These are phyloP conservation scores for Chionoecetes opilio DNA, from an alignment of 1,140 invertebrate genomes.

Conservation along the genomic window DNA sequence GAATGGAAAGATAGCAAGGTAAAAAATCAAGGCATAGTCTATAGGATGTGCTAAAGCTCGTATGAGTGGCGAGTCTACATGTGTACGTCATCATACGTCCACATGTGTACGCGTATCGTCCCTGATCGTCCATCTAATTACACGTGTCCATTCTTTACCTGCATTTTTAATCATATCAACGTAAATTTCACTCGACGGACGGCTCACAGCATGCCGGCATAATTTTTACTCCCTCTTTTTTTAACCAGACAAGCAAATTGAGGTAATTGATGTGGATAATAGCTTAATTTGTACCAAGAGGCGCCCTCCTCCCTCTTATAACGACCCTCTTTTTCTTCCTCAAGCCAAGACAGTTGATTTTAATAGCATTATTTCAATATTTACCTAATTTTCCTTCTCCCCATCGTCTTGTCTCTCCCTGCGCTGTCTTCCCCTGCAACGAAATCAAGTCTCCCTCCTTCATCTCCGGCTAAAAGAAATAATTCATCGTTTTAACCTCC, in stretches of 20 bases:
- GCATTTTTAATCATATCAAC: background rate
- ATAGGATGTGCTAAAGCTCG: too few species aligned
- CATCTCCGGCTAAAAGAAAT: background rate
- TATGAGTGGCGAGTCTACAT: background rate
- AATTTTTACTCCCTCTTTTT: slow-evolving; percentile 6
- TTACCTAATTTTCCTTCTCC: background rate
- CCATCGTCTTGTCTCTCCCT: background rate
- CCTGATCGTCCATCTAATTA: background rate
- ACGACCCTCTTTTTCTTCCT: background rate
- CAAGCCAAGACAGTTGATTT: background rate
- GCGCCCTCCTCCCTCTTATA: slow-evolving; percentile 6
- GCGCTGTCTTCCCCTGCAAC: background rate
- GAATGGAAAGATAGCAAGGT: background rate
- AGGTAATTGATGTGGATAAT: slow-evolving; percentile 30
- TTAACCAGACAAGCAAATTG: slow-evolving; percentile 17
- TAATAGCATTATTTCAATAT: slow-evolving; percentile 23
- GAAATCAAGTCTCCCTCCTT: background rate
- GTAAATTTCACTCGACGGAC: slow-evolving; percentile 8
- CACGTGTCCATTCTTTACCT: slow-evolving; percentile 8
- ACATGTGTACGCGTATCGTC: background rate
- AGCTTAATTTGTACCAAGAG: slow-evolving; percentile 20
- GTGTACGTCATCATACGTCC: background rate
- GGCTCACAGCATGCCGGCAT: background rate
- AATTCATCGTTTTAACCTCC: background rate
- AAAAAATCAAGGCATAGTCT: background rate